phyloP scores from a whole-genome alignment of 2,888 invertebrate genomes.

The Pomacea canaliculata region DNA sequence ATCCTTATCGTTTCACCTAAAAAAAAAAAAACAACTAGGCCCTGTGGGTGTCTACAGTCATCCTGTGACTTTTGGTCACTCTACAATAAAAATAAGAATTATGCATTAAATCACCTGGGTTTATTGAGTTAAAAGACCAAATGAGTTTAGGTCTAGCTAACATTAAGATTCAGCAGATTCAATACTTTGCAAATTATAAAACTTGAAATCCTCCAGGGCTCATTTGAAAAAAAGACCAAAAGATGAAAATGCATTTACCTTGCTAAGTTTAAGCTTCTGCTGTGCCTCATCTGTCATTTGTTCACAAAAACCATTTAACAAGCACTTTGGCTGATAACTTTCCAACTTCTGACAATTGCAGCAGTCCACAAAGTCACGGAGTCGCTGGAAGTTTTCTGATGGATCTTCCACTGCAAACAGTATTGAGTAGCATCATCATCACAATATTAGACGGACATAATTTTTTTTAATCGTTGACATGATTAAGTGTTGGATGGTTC shows the following conservation, averaged over 20 bases:
- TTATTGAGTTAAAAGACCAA: too few species aligned
- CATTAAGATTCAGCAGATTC: too few species aligned
- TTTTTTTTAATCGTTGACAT: too few species aligned
- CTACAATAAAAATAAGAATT: too few species aligned
- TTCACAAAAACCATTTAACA: slow-evolving; percentile 81
- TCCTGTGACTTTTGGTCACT: too few species aligned
- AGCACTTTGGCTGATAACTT: slow-evolving; percentile 77
- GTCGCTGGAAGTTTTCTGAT: slow-evolving; percentile 87
- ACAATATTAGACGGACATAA: too few species aligned
- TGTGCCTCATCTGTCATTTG: slow-evolving; percentile 84
- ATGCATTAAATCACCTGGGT: too few species aligned
- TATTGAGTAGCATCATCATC: neutral
- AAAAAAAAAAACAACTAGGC: too few species aligned
- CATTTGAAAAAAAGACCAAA: neutral
- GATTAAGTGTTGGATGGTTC: too few species aligned
- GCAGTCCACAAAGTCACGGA: slow-evolving; percentile 91
- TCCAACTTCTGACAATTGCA: slow-evolving; percentile 79
- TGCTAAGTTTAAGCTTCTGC: slow-evolving; percentile 78
- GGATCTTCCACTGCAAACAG: slow-evolving; percentile 89
- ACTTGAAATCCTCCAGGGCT: neutral
- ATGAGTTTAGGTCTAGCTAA: too few species aligned
- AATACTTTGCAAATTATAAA: neutral
- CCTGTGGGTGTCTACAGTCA: too few species aligned
- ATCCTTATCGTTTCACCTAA: too few species aligned
- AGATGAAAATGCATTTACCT: slow-evolving; percentile 61